These are phyloP conservation scores for Hymenochirus boettgeri DNA, from an alignment of 2,113 vertebrate species.

Conservation along the genomic window DNA sequence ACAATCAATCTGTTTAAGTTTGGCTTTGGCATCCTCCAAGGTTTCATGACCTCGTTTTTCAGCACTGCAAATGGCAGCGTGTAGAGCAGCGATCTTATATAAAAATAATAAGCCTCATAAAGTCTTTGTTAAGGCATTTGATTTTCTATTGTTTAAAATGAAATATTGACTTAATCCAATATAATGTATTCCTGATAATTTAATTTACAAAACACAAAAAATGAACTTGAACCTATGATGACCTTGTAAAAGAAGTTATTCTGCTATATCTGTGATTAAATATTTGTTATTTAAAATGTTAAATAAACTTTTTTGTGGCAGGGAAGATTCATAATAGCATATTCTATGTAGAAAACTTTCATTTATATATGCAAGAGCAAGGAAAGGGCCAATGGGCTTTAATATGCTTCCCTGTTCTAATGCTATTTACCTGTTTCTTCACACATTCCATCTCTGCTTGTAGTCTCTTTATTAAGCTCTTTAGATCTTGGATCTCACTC, in stretches of 20 bases:
- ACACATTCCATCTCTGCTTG: conserved; percentile 71
- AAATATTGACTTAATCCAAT: too few relatives aligned
- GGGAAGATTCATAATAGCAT: too few relatives aligned
- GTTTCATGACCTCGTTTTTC: conserved; percentile 52
- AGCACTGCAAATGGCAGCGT: conserved; percentile 33
- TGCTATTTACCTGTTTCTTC: conserved; percentile 80
- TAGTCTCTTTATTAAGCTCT: conserved; percentile 72
- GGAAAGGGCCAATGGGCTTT: not conserved
- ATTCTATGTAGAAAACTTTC: too few relatives aligned
- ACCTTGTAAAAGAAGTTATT: too few relatives aligned
- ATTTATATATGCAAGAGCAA: too few relatives aligned
- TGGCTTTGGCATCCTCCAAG: conserved; percentile 47
- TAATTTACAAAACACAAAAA: too few relatives aligned
- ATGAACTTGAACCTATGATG: too few relatives aligned
- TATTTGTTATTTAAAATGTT: too few relatives aligned
- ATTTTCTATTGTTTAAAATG: too few relatives aligned
- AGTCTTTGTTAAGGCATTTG: not conserved
- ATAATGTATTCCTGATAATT: too few relatives aligned
- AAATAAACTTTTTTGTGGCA: too few relatives aligned
- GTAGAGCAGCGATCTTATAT: conserved; percentile 49
- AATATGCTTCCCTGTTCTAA: conserved; percentile 78
- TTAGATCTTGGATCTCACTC: conserved; percentile 77
- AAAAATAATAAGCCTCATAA: not conserved
- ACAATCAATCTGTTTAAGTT: conserved; percentile 52
- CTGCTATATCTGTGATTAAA: too few relatives aligned